Conservation (phyloP, 2,888 invertebrate genomes). For the Macrosiphum euphorbiae region DNA sequence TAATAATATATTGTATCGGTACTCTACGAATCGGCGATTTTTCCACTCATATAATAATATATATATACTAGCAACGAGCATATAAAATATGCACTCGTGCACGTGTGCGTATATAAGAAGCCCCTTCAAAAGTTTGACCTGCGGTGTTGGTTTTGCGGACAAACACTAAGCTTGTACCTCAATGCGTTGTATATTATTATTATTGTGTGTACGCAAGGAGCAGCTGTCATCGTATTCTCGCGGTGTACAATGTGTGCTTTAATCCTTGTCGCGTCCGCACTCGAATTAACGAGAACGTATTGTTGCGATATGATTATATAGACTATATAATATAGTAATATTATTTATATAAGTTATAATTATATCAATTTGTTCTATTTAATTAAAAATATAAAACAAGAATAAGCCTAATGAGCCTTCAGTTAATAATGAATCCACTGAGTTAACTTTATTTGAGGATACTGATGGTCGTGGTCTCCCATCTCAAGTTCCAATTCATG, state of each 20-base stretch:
- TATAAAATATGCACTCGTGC: neutral
- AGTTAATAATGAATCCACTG: too few species aligned
- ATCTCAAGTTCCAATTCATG: too few species aligned
- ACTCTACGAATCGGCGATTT: neutral
- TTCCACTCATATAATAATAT: neutral
- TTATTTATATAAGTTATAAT: too few species aligned
- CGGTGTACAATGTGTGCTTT: neutral
- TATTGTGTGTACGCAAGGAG: neutral
- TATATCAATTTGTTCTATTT: too few species aligned
- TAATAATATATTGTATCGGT: neutral
- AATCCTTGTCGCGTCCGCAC: slow-evolving; percentile 13
- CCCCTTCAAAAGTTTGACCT: slow-evolving; percentile 13
- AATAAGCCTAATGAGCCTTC: too few species aligned
- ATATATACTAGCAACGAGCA: too few species aligned
- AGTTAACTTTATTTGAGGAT: too few species aligned
- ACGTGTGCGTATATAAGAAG: neutral
- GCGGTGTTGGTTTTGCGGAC: slow-evolving; percentile 31
- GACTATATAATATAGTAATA: too few species aligned
- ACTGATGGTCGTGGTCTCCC: too few species aligned
- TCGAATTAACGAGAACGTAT: slow-evolving; percentile 16
- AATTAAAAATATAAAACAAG: too few species aligned
- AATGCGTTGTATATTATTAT: neutral
- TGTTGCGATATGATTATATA: neutral
- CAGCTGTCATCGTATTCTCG: slow-evolving; percentile 16
- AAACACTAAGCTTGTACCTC: neutral